Conservation (phyloP, 2,113 vertebrate genomes). For the Plestiodon gilberti region DNA sequence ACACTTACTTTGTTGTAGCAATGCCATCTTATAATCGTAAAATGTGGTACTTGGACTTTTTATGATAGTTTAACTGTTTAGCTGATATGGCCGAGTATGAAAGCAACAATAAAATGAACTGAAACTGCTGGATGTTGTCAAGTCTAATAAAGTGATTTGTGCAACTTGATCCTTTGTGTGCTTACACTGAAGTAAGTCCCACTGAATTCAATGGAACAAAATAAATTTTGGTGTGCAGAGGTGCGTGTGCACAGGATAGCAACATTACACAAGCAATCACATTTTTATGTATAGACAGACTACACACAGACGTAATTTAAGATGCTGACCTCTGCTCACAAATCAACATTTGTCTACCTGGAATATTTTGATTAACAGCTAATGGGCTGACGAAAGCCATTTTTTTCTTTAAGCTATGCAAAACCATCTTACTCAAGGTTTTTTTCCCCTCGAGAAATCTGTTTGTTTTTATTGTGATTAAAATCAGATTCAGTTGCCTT, state of each 20-base stretch:
- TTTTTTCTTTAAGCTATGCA: not conserved
- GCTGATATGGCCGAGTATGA: not conserved
- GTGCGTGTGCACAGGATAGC: not conserved
- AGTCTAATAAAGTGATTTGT: not conserved
- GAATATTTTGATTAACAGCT: constrained; percentile 3
- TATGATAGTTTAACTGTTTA: not conserved
- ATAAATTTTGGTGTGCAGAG: too few relatives aligned
- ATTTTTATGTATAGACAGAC: not conserved
- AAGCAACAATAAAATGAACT: not conserved
- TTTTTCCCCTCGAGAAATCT: constrained; percentile 4
- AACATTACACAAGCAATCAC: not conserved
- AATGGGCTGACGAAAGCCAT: constrained; percentile 8
- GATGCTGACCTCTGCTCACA: not conserved
- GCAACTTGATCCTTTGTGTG: not conserved
- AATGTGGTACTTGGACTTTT: not conserved
- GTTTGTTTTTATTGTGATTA: constrained; percentile 25
- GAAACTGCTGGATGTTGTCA: not conserved
- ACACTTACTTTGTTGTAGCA: not conserved
- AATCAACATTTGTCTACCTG: not conserved
- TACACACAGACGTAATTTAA: not conserved
- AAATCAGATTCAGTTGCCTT: constrained; percentile 2
- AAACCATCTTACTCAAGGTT: not conserved
- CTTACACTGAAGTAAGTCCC: not conserved
- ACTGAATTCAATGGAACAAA: not conserved
- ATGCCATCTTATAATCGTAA: not conserved